phyloP scores from a whole-genome alignment of 2,113 vertebrate species.

The Tricholaema leucomelas region DNA sequence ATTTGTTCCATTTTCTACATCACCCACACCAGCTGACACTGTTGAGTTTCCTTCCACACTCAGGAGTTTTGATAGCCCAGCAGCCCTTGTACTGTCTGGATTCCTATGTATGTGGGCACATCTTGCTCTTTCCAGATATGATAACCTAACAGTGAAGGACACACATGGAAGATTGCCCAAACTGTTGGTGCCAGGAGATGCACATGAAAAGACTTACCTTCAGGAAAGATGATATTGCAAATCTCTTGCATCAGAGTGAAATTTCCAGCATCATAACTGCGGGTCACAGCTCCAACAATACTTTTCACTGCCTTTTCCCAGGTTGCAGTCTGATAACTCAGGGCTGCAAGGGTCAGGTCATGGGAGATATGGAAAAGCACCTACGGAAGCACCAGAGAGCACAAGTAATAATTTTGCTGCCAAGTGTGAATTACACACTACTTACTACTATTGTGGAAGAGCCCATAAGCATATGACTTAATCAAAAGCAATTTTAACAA shows the following conservation, averaged over 20 bases:
- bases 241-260: slow-evolving; percentile 82
- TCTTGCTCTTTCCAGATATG: not conserved
- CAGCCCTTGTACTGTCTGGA: not conserved
- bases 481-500: not conserved
- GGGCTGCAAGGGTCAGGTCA: slow-evolving; percentile 80
- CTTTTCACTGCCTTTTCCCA: slow-evolving; percentile 73
- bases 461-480: not conserved
- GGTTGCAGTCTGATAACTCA: slow-evolving; percentile 71
- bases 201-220: slow-evolving; percentile 70
- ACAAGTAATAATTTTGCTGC: not conserved
- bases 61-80: not conserved
- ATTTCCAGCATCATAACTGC: slow-evolving; percentile 75
- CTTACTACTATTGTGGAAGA: not conserved
- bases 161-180: not conserved
- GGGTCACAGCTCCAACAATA: slow-evolving; percentile 77
- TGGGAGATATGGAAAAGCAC: slow-evolving; percentile 85
- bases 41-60: not conserved
- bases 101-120: not conserved
- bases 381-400: slow-evolving; percentile 64
- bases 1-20: not conserved
- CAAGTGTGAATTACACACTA: not conserved
- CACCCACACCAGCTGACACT: not conserved
- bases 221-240: slow-evolving; percentile 80
- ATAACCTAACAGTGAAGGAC: not conserved
- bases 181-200: not conserved